Evolutionary conservation across 2,113 vertebrate genomes (phyloP).

Genomic region (Cyanocitta stelleri): DNA sequence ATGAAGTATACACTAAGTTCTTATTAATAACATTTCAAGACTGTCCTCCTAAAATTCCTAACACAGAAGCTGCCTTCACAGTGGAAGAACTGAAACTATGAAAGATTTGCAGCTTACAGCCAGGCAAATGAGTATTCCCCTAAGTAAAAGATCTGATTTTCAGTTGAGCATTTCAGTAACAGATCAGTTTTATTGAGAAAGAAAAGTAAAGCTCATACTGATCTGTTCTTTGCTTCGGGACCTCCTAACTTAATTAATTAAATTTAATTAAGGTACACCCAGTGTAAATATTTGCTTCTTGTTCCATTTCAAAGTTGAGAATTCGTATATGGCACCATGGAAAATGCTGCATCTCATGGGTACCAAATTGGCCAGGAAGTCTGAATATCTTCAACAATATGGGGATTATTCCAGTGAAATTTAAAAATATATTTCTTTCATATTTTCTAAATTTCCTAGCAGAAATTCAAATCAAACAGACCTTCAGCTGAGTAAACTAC

Average conservation of each 20-base stretch:
- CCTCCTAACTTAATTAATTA: background rate
- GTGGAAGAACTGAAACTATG: background rate
- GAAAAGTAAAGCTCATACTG: background rate
- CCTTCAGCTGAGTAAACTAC: background rate
- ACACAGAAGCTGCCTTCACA: background rate
- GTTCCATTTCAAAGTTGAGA: background rate
- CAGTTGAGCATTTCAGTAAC: background rate
- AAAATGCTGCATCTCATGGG: background rate
- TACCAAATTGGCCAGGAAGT: background rate
- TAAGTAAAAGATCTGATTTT: background rate
- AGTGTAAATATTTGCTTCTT: background rate
- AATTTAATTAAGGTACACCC: background rate
- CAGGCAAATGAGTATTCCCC: background rate
- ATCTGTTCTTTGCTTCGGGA: background rate
- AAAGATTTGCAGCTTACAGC: background rate
- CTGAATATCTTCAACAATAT: background rate
- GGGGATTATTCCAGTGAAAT: background rate
- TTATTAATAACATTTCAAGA: slow-evolving; percentile 58
- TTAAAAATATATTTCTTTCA: background rate
- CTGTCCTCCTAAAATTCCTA: slow-evolving; percentile 19
- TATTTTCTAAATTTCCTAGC: background rate
- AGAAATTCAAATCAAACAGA: background rate
- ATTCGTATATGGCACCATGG: background rate
- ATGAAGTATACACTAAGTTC: background rate
- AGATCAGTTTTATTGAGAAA: background rate